phyloP scores from a whole-genome alignment of 2,797 vertebrate genomes.

The Saxicola maurus region DNA sequence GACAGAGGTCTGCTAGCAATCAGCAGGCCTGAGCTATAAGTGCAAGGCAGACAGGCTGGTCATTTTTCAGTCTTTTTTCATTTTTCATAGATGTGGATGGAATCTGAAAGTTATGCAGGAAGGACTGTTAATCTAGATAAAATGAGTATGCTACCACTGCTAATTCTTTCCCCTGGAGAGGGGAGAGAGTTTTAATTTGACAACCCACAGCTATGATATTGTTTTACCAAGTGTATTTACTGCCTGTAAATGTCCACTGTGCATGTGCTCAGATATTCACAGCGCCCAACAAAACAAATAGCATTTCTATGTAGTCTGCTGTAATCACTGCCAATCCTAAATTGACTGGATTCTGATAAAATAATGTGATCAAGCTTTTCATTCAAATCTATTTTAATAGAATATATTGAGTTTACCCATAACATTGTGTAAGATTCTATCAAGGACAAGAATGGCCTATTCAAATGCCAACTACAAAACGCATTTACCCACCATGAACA shows the following conservation, averaged over 20 bases:
- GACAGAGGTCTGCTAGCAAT: constrained; percentile 56
- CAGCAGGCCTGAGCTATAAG: constrained; percentile 26
- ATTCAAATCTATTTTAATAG: neutral
- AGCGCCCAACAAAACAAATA: neutral
- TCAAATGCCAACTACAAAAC: neutral
- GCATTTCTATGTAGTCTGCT: neutral
- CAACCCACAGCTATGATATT: neutral
- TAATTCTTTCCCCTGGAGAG: constrained; percentile 15
- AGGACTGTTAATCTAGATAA: constrained; percentile 4
- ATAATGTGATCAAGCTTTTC: constrained; percentile 1
- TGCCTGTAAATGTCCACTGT: constrained; percentile 15
- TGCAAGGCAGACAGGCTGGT: constrained; percentile 16
- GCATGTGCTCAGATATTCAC: neutral
- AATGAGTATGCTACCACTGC: neutral
- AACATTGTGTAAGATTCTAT: neutral
- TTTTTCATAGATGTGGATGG: constrained; percentile 26
- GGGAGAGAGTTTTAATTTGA: neutral
- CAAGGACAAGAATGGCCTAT: neutral
- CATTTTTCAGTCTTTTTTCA: constrained; percentile 45
- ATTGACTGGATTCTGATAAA: neutral
- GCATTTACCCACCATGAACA: neutral
- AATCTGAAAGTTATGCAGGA: constrained; percentile 42
- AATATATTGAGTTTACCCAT: neutral
- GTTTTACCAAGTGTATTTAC: neutral
- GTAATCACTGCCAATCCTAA: neutral